Evolutionary conservation across 2,113 vertebrate species (phyloP).

Genomic region (Puntigrus tetrazona): DNA sequence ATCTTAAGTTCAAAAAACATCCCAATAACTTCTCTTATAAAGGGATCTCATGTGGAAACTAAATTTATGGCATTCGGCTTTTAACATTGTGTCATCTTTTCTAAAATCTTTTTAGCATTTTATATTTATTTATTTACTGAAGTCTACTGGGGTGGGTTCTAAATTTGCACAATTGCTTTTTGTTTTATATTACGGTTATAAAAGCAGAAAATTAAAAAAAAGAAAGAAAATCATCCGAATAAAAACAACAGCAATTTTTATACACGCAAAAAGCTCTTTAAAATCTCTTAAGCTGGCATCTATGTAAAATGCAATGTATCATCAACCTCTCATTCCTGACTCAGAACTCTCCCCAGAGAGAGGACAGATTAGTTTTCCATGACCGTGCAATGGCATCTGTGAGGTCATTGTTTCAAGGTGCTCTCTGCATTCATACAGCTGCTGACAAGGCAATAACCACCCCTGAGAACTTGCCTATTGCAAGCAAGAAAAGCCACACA

Average conservation of each 20-base stretch:
- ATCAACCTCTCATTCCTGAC: constrained; percentile 48
- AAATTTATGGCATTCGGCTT: too few species aligned
- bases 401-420: constrained; percentile 59
- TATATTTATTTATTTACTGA: too few species aligned
- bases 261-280: background rate
- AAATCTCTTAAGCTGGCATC: constrained; percentile 5
- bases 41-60: too few species aligned
- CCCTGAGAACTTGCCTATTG: constrained; percentile 25
- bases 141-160: too few species aligned
- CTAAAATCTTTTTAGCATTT: too few species aligned
- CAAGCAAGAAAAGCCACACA: constrained; percentile 18
- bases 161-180: too few species aligned
- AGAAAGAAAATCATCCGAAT: background rate
- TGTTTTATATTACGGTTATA: too few species aligned
- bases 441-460: constrained; percentile 51
- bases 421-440: constrained; percentile 47
- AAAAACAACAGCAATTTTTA: background rate
- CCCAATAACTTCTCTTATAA: too few species aligned
- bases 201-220: too few species aligned
- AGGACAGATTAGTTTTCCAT: constrained; percentile 58
- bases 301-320: constrained; percentile 36
- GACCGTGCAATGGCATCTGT: constrained; percentile 52
- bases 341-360: constrained; percentile 42
- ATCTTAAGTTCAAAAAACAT: background rate
- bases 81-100: too few species aligned